Percentiles rank a stretch among this genome's conserved stretches.
These are phyloP conservation scores for Stegana nigrithorax DNA, from an alignment of 2,888 invertebrate species.

Conservation along the genomic window DNA sequence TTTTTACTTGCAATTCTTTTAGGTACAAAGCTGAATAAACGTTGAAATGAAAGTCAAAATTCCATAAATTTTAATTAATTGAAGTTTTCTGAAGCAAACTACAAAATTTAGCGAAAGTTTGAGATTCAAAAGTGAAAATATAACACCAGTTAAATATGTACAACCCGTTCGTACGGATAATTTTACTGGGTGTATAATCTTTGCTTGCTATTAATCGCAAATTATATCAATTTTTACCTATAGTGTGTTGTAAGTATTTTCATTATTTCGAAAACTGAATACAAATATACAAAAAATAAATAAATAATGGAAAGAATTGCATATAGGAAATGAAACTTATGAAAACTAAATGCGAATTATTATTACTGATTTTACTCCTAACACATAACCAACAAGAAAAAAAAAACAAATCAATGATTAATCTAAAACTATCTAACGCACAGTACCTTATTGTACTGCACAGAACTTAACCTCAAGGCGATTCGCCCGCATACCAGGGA, in stretches of 20 bases:
- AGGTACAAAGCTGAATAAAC: neutral
- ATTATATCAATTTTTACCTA: no score
- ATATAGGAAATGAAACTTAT: neutral
- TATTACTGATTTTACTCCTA: no score
- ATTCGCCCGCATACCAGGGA: constrained; percentile 68
- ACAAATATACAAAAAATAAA: constrained; percentile 17
- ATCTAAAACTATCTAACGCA: neutral
- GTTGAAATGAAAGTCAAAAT: neutral
- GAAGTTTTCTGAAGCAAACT: neutral
- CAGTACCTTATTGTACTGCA: neutral
- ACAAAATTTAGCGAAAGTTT: no score
- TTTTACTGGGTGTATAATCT: no score
- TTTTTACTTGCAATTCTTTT: neutral
- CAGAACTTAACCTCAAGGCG: constrained; percentile 51
- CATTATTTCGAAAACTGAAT: no score
- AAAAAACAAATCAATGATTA: neutral
- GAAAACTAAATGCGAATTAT: no score
- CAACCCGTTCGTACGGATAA: no score
- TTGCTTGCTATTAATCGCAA: no score
- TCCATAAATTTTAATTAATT: neutral
- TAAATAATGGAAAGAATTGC: neutral
- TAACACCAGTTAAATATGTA: no score
- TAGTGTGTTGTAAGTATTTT: no score
- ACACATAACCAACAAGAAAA: constrained; percentile 4
- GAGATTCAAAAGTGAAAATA: no score